Percentiles rank a stretch among this genome's conserved stretches.
These are phyloP conservation scores for Catostylus mosaicus DNA, from an alignment of 30 jellyfish, hydroid and myxozoan genomes.

Conservation along the genomic window DNA sequence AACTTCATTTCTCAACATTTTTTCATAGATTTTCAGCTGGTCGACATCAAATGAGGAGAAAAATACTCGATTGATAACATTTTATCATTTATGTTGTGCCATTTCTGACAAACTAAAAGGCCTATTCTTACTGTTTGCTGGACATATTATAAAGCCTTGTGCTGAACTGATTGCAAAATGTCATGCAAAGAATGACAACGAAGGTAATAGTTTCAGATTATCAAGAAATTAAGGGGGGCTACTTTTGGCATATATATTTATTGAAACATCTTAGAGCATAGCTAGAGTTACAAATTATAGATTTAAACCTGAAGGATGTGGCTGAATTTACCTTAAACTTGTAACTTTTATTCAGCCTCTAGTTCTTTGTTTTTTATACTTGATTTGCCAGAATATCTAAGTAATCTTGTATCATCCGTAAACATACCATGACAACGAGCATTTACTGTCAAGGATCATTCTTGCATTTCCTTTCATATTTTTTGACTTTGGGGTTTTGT, in stretches of 20 bases:
- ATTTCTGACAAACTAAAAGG: constrained; percentile 76
- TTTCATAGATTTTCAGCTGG: constrained; percentile 73
- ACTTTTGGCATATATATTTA: neutral
- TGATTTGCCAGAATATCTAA: too few relatives aligned
- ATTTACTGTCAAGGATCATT: too few relatives aligned
- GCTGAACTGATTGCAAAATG: constrained; percentile 65
- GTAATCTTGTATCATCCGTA: too few relatives aligned
- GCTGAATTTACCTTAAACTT: too few relatives aligned
- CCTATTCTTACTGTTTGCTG: constrained; percentile 83
- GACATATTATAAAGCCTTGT: constrained; percentile 70
- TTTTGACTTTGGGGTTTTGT: too few relatives aligned
- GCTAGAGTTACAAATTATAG: too few relatives aligned
- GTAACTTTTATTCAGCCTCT: too few relatives aligned
- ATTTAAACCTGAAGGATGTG: too few relatives aligned
- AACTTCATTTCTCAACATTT: neutral
- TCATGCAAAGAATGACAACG: neutral
- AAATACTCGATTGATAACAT: constrained; percentile 54
- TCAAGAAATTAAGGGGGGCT: neutral
- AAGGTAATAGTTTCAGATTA: neutral
- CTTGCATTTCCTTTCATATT: too few relatives aligned
- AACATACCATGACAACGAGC: too few relatives aligned
- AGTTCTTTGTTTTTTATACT: too few relatives aligned
- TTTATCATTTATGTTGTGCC: constrained; percentile 69
- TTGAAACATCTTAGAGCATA: too few relatives aligned
- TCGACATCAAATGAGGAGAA: constrained; percentile 38